Percentiles rank a stretch among this genome's conserved stretches.
These are phyloP conservation scores for Urosaurus nigricauda DNA, from an alignment of 2,797 vertebrate species.

Conservation along the genomic window DNA sequence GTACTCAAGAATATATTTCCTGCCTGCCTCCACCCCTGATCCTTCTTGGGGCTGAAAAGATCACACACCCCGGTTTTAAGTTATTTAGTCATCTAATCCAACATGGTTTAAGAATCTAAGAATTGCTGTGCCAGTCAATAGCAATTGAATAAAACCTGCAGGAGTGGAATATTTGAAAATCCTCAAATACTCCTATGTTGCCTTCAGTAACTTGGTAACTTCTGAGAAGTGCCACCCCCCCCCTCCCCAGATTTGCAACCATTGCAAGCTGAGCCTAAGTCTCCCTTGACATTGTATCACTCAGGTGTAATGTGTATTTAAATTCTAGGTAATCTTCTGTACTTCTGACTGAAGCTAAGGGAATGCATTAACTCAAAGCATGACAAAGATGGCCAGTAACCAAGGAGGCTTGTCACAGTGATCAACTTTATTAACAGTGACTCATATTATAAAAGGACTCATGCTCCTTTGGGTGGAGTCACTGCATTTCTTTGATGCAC, in stretches of 20 bases:
- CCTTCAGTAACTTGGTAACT: neutral
- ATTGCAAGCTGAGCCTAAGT: neutral
- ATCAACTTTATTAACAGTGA: constrained; percentile 66
- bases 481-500: neutral
- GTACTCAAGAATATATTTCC: neutral
- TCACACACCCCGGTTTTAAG: neutral
- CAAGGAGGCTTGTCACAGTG: constrained; percentile 55
- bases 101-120: neutral
- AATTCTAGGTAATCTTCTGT: constrained; percentile 65
- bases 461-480: constrained; percentile 10
- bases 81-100: neutral
- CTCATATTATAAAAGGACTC: constrained; percentile 43
- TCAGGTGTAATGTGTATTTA: constrained; percentile 34
- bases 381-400: neutral
- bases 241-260: neutral
- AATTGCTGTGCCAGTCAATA: neutral
- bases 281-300: neutral
- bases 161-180: neutral
- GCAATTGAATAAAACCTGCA: neutral
- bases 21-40: neutral
- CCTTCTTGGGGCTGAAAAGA: neutral
- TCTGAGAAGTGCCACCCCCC: neutral
- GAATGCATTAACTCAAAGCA: constrained; percentile 68
- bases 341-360: constrained; percentile 48
- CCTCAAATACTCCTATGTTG: neutral